phyloP scores from a whole-genome alignment of 2,113 vertebrate genomes.

The Enhydra lutris region DNA sequence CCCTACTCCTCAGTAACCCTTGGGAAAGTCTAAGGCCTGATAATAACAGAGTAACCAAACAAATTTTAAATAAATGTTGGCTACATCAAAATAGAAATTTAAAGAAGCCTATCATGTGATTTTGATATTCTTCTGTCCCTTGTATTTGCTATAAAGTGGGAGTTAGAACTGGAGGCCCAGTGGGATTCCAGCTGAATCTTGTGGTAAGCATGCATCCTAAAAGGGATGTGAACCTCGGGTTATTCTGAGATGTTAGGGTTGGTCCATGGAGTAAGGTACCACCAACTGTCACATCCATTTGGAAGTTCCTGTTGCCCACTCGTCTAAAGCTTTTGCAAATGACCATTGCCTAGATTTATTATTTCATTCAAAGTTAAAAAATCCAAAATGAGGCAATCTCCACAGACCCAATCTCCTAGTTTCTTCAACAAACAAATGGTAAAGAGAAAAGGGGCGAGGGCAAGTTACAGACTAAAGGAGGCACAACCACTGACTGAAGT shows the following conservation, averaged over 20 bases:
- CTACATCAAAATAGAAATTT: neutral
- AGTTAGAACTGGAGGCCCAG: neutral
- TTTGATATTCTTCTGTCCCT: neutral
- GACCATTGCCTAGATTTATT: neutral
- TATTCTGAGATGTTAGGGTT: neutral
- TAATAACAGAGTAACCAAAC: neutral
- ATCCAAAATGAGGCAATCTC: neutral
- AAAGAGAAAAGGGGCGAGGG: neutral
- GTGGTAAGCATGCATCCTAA: neutral
- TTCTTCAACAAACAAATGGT: neutral
- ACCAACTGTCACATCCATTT: neutral
- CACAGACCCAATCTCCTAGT: neutral
- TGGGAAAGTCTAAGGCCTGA: neutral
- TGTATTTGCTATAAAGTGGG: neutral
- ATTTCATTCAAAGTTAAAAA: neutral
- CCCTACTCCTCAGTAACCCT: neutral
- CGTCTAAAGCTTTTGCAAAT: neutral
- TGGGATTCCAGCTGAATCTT: neutral
- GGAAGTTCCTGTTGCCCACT: neutral
- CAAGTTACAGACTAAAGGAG: neutral
- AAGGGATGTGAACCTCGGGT: neutral
- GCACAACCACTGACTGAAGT: neutral
- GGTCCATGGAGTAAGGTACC: fast-evolving
- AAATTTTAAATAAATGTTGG: conserved; percentile 4
- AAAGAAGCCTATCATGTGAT: neutral